These are phyloP conservation scores for Dinocampus coccinellae DNA, from an alignment of 2,888 invertebrate species.

Conservation along the genomic window DNA sequence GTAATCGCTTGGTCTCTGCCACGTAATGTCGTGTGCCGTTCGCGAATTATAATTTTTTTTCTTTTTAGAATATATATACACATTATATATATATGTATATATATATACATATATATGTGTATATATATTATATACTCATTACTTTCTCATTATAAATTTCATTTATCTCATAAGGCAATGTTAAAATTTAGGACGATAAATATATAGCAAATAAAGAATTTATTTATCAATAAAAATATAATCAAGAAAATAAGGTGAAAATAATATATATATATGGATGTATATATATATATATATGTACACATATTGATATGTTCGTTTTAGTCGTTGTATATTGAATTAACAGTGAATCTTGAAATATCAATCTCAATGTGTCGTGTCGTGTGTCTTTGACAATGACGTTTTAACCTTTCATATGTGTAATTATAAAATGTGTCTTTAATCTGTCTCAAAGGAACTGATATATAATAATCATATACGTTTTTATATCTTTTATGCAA, in stretches of 20 bases:
- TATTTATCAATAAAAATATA: conserved; percentile 36
- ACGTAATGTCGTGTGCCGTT: conserved; percentile 67
- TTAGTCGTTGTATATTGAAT: background rate
- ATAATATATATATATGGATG: too few relatives aligned
- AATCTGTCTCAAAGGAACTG: conserved; percentile 29
- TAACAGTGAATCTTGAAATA: background rate
- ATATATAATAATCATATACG: background rate
- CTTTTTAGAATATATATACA: too few relatives aligned
- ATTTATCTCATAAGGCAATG: conserved; percentile 54
- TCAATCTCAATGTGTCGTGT: conserved; percentile 26
- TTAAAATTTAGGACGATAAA: conserved; percentile 48
- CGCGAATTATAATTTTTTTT: conserved; percentile 48
- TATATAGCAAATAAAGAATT: conserved; percentile 52
- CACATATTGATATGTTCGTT: background rate
- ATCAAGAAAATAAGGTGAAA: conserved; percentile 32
- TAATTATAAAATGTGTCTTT: conserved; percentile 29
- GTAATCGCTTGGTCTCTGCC: conserved; percentile 56
- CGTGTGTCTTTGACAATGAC: conserved; percentile 46
- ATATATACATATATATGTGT: too few relatives aligned
- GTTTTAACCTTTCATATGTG: conserved; percentile 61
- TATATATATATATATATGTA: background rate
- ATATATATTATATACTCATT: background rate
- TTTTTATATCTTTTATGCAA: background rate
- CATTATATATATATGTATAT: too few relatives aligned
- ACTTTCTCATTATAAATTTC: conserved; percentile 43